These are phyloP conservation scores for Hydropsyche betteni DNA, from an alignment of 2,888 invertebrate genomes.

Conservation along the genomic window DNA sequence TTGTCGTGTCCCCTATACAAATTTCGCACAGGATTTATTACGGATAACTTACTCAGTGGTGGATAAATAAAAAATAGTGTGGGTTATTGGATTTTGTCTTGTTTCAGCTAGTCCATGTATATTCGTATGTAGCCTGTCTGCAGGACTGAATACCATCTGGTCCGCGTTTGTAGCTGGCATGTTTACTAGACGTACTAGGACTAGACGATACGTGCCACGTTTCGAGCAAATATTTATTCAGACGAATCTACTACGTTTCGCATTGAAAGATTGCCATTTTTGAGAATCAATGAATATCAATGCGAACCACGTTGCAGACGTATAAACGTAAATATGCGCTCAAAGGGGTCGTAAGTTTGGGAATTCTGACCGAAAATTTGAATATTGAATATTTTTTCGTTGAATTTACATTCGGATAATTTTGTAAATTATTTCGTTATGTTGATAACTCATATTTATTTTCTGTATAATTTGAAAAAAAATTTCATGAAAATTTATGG, in stretches of 20 bases:
- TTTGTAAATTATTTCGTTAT: no score
- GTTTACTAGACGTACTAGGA: slow-evolving; percentile 20
- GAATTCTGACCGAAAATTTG: no score
- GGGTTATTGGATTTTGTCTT: slow-evolving; percentile 3
- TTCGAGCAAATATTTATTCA: slow-evolving; percentile 27
- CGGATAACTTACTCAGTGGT: not conserved
- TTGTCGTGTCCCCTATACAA: not conserved
- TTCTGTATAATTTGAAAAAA: no score
- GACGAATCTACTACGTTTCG: slow-evolving; percentile 26
- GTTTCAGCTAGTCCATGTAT: slow-evolving; percentile 1
- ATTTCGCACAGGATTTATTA: not conserved
- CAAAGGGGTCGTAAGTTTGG: no score
- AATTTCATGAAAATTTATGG: no score
- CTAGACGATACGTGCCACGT: slow-evolving; percentile 10
- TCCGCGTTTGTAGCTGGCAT: slow-evolving; percentile 24
- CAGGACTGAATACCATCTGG: slow-evolving; percentile 22
- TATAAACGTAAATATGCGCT: no score
- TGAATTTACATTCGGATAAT: no score
- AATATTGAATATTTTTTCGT: no score
- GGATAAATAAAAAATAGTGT: not conserved
- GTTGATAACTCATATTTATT: no score
- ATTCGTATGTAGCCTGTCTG: slow-evolving; percentile 9
- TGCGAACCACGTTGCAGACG: slow-evolving; percentile 8
- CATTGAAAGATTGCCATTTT: slow-evolving; percentile 29
- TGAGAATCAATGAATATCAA: slow-evolving; percentile 33